Evolutionary conservation across 2,797 vertebrate genomes (phyloP).

Genomic region (Esox masquinongy): DNA sequence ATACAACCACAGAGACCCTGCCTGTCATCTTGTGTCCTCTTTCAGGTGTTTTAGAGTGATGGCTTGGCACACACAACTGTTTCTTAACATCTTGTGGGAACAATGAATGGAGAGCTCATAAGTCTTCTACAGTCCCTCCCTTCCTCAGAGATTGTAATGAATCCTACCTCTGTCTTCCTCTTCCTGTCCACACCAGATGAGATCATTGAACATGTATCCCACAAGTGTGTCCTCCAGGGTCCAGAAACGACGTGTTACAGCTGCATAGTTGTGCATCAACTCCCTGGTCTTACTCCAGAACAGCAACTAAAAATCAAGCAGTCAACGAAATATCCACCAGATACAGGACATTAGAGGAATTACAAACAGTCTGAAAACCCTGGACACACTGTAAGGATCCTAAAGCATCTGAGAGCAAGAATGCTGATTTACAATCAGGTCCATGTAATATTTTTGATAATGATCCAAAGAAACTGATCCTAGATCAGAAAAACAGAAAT

Average conservation of each 20-base stretch:
- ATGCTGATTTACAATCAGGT: background rate
- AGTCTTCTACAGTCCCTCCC: background rate
- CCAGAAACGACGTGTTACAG: slow-evolving; percentile 64
- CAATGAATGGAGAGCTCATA: background rate
- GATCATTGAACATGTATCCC: slow-evolving; percentile 80
- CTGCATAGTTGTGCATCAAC: slow-evolving; percentile 70
- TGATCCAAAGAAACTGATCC: too few species aligned
- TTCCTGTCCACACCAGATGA: slow-evolving; percentile 75
- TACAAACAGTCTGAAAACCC: too few species aligned
- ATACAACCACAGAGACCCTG: background rate
- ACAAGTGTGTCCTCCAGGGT: slow-evolving; percentile 79
- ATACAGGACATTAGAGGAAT: background rate
- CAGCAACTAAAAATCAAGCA: slow-evolving; percentile 61
- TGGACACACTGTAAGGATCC: background rate
- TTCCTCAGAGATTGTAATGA: background rate
- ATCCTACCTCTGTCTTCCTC: slow-evolving; percentile 58
- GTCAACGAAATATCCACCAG: background rate
- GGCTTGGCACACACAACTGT: background rate
- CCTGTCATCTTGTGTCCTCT: background rate
- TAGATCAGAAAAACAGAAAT: too few species aligned
- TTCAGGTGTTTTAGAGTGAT: background rate
- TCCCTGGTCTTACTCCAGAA: slow-evolving; percentile 80
- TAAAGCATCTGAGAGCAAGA: background rate
- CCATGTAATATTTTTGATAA: background rate
- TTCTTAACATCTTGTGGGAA: background rate